Evolutionary conservation across 2,888 invertebrate species (phyloP).

Genomic region (Tribolium freemani): DNA sequence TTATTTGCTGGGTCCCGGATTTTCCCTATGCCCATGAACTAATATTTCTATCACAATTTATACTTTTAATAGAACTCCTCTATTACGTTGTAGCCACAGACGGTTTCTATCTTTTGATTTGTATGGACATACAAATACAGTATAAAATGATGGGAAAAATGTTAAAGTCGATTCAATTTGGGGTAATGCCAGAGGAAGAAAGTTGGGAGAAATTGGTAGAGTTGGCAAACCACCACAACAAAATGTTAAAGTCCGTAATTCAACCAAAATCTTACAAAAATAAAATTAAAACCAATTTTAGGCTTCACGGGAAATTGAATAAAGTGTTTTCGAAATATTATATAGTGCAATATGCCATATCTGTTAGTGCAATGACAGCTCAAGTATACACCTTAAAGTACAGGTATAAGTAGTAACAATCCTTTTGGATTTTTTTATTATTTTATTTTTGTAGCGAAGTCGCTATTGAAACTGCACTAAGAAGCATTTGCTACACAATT

Average conservation of each 20-base stretch:
- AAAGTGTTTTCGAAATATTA: slow-evolving; percentile 26
- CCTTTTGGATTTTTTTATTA: neutral
- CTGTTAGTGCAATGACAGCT: neutral
- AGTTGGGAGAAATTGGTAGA: neutral
- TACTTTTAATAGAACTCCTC: neutral
- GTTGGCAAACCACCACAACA: slow-evolving; percentile 9
- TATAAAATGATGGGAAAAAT: slow-evolving; percentile 6
- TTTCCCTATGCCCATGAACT: neutral
- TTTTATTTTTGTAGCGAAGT: neutral
- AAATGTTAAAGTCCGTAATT: slow-evolving; percentile 8
- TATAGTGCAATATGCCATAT: slow-evolving; percentile 16
- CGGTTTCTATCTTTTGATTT: slow-evolving; percentile 14
- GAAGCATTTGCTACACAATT: neutral
- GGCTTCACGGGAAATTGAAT: slow-evolving; percentile 16
- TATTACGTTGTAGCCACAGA: slow-evolving; percentile 5
- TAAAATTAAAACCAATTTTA: neutral
- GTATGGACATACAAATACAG: slow-evolving; percentile 5
- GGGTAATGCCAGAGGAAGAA: neutral
- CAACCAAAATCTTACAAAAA: no score
- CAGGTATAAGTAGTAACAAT: neutral
- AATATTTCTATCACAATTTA: slow-evolving; percentile 9
- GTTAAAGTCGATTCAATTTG: slow-evolving; percentile 10
- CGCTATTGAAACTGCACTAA: neutral
- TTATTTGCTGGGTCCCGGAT: slow-evolving; percentile 10
- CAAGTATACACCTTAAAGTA: slow-evolving; percentile 10